A percentile compares a stretch with the other conserved stretches of the same genome.
phyloP scores from a whole-genome alignment of 2,888 invertebrate genomes.

The Myathropa florea region DNA sequence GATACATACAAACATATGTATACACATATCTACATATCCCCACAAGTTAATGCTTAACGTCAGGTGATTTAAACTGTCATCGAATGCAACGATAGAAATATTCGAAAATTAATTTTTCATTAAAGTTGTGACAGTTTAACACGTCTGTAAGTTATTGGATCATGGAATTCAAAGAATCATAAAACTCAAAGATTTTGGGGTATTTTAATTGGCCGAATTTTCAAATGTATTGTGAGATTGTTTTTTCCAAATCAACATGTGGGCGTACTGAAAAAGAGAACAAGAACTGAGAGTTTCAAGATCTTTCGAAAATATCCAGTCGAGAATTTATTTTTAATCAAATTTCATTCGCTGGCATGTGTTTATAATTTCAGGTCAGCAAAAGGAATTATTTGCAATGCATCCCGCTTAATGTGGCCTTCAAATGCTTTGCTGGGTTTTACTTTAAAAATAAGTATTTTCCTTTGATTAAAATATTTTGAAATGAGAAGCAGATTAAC shows the following conservation, averaged over 20 bases:
- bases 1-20: not conserved
- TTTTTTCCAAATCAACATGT: conserved; percentile 31
- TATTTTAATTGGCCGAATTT: conserved; percentile 12
- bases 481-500: not conserved
- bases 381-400: conserved; percentile 28
- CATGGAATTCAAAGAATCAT: not conserved
- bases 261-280: conserved; percentile 21
- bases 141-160: not conserved
- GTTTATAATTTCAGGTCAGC: conserved; percentile 31
- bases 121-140: not conserved
- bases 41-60: not conserved
- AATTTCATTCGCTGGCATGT: conserved; percentile 22
- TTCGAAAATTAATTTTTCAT: not conserved
- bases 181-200: not conserved
- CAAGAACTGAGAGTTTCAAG: not conserved
- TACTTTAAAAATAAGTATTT: not conserved
- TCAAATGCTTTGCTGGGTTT: conserved; percentile 4
- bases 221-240: conserved; percentile 12
- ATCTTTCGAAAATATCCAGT: conserved; percentile 28
- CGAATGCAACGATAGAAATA: not conserved
- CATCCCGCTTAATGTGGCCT: conserved; percentile 15
- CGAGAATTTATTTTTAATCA: conserved; percentile 26
- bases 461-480: not conserved
- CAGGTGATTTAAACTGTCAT: conserved; percentile 9
- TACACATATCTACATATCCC: too few relatives aligned